phyloP scores from a whole-genome alignment of 2,797 vertebrate genomes.

The Hapalemur alaotrensis region DNA sequence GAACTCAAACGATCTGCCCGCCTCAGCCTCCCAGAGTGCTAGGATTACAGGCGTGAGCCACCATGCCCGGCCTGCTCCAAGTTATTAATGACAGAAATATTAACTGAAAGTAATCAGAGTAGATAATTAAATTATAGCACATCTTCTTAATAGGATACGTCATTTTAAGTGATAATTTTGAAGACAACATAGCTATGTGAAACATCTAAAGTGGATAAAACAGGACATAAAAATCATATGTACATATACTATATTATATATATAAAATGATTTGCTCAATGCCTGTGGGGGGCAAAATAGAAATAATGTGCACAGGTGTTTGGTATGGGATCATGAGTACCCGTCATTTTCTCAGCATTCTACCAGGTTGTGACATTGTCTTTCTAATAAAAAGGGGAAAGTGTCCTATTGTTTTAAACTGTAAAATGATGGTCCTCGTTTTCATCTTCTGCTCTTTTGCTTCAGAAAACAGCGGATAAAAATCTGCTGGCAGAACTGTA shows the following conservation, averaged over 20 bases:
- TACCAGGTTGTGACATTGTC: neutral
- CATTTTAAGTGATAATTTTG: neutral
- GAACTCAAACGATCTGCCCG: no score
- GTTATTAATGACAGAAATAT: neutral
- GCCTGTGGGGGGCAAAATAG: neutral
- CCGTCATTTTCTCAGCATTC: neutral
- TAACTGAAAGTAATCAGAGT: neutral
- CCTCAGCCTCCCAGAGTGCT: no score
- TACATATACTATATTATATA: neutral
- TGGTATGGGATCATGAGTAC: accelerated
- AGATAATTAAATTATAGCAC: neutral
- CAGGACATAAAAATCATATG: neutral
- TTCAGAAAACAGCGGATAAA: constrained; percentile 68
- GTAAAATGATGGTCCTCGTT: neutral
- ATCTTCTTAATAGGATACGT: neutral
- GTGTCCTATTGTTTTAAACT: neutral
- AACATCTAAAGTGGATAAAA: neutral
- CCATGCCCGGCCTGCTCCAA: neutral
- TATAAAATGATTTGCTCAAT: neutral
- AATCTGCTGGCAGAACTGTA: constrained; percentile 78
- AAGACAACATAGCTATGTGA: neutral
- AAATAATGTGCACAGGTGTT: neutral
- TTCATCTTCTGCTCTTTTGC: neutral
- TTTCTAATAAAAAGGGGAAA: neutral
- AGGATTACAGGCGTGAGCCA: no score